A percentile compares a stretch with the other conserved stretches of the same genome.
phyloP scores from a whole-genome alignment of 2,888 invertebrate genomes.

The Platycheirus albimanus region DNA sequence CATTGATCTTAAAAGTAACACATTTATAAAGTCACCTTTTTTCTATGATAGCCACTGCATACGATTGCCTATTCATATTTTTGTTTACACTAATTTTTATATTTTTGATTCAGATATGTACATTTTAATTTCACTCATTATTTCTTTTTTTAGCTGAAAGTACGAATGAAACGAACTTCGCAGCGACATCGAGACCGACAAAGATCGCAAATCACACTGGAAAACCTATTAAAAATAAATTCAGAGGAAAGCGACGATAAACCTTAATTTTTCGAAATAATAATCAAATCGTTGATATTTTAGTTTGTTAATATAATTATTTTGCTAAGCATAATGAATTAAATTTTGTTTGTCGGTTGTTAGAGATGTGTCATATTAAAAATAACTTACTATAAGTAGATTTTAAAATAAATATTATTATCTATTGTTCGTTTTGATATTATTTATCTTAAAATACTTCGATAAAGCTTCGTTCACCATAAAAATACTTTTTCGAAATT shows the following conservation, averaged over 20 bases:
- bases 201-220: constrained; percentile 18
- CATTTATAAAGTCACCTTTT: too few relatives aligned
- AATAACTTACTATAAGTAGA: constrained; percentile 12
- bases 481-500: too few relatives aligned
- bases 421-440: not conserved
- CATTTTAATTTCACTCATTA: too few relatives aligned
- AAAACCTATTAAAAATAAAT: constrained; percentile 56
- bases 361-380: not conserved
- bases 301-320: constrained; percentile 20
- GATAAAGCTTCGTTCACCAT: too few relatives aligned
- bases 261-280: not conserved
- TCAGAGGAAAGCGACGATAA: constrained; percentile 63
- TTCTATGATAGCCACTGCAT: too few relatives aligned
- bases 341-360: not conserved
- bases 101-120: too few relatives aligned
- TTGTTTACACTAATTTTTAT: too few relatives aligned
- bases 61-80: too few relatives aligned
- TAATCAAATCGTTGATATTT: constrained; percentile 1
- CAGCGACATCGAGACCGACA: not conserved
- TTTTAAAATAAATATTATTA: not conserved
- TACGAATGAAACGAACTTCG: not conserved
- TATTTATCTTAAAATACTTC: not conserved
- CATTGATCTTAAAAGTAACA: too few relatives aligned
- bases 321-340: constrained; percentile 16
- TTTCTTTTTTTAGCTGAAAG: constrained; percentile 28